These are phyloP conservation scores for Apis mellifera DNA, from an alignment of 1,140 invertebrate genomes.

Conservation along the genomic window DNA sequence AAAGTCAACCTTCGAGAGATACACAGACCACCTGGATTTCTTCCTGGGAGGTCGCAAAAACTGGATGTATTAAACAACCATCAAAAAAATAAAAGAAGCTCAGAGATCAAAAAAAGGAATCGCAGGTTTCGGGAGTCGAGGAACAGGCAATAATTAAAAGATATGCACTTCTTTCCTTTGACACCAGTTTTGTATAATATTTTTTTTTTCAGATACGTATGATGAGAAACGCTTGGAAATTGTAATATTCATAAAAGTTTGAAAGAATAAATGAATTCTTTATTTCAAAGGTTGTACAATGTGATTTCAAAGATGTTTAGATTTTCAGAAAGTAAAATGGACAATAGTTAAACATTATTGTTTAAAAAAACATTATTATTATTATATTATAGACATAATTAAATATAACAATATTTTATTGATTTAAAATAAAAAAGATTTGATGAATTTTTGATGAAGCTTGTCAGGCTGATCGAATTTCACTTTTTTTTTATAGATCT, in stretches of 20 bases:
- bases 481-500: neutral
- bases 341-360: no score
- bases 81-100: neutral
- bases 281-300: no score
- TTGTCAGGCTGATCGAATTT: neutral
- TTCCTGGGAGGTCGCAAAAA: constrained; percentile 62
- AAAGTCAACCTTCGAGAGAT: constrained; percentile 23
- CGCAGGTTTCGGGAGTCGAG: neutral
- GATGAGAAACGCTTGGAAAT: no score
- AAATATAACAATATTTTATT: no score
- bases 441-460: neutral
- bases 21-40: constrained; percentile 63
- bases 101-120: constrained; percentile 1
- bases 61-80: constrained; percentile 60
- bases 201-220: no score
- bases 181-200: neutral
- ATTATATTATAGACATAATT: no score
- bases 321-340: no score
- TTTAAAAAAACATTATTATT: no score
- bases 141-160: neutral
- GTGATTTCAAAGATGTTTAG: no score
- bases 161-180: neutral
- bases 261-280: no score
- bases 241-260: no score
- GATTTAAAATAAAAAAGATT: neutral